Conservation (phyloP, 2,888 invertebrate genomes). For the Graphium colonna region DNA sequence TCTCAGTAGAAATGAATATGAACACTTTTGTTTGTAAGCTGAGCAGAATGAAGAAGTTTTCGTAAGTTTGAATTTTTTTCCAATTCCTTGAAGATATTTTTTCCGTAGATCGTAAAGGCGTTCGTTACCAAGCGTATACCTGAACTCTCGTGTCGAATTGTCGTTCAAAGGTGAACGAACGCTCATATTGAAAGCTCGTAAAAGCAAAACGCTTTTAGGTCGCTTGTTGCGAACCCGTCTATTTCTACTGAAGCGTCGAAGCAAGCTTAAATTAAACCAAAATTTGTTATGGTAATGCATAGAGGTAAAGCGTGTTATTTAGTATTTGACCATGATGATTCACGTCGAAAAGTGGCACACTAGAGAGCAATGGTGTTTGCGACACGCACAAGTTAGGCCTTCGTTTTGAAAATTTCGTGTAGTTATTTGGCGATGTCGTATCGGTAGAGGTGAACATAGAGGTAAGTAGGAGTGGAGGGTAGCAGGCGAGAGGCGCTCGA, state of each 20-base stretch:
- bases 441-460: constrained; percentile 21
- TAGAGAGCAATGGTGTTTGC: neutral
- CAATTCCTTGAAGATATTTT: constrained; percentile 43
- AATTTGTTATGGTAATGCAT: constrained; percentile 34
- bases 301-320: constrained; percentile 27
- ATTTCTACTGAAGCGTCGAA: constrained; percentile 64
- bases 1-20: neutral
- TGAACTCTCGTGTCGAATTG: neutral
- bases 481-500: constrained; percentile 48
- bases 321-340: neutral
- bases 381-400: neutral
- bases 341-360: neutral
- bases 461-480: constrained; percentile 25
- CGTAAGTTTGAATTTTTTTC: constrained; percentile 18
- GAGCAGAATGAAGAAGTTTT: constrained; percentile 14
- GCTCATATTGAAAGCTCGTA: constrained; percentile 36
- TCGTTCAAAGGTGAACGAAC: neutral
- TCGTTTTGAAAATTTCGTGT: neutral
- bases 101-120: constrained; percentile 47
- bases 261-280: constrained; percentile 48
- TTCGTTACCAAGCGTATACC: constrained; percentile 48
- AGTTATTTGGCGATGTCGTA: constrained; percentile 9
- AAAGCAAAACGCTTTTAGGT: constrained; percentile 51
- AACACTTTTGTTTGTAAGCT: neutral
- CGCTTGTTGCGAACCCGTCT: constrained; percentile 43